Conservation (phyloP, 2,113 vertebrate genomes). For the Tetrax tetrax region DNA sequence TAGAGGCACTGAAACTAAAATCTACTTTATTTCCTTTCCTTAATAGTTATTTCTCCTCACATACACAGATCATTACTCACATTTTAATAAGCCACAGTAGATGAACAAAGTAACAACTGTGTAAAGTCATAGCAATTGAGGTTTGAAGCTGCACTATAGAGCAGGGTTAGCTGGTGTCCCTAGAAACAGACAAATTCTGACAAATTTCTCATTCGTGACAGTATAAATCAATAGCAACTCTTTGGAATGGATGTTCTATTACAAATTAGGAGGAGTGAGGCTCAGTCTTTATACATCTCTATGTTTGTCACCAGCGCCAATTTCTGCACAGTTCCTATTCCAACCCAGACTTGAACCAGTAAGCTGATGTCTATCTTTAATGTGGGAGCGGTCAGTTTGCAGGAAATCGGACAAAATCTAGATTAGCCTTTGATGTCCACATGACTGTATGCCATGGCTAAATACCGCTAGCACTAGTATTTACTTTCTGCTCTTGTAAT, state of each 20-base stretch:
- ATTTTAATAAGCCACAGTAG: not conserved
- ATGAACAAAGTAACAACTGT: not conserved
- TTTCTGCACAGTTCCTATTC: not conserved
- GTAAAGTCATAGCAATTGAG: not conserved
- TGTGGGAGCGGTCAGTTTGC: not conserved
- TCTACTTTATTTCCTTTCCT: not conserved
- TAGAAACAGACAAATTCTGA: not conserved
- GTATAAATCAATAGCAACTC: not conserved
- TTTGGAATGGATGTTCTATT: not conserved
- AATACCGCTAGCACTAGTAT: not conserved
- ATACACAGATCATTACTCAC: not conserved
- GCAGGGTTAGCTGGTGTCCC: not conserved
- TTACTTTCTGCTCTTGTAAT: not conserved
- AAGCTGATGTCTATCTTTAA: not conserved
- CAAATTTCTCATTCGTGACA: not conserved
- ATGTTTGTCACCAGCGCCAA: not conserved
- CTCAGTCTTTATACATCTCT: not conserved
- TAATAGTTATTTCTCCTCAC: not conserved
- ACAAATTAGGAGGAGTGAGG: not conserved
- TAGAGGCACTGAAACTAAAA: not conserved
- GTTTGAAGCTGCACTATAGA: not conserved
- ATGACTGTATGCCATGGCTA: not conserved
- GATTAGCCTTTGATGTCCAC: not conserved
- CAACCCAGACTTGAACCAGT: not conserved
- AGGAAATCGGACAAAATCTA: not conserved